Evolutionary conservation across 2,888 invertebrate genomes (phyloP).

Genomic region (Petrolisthes cinctipes): DNA sequence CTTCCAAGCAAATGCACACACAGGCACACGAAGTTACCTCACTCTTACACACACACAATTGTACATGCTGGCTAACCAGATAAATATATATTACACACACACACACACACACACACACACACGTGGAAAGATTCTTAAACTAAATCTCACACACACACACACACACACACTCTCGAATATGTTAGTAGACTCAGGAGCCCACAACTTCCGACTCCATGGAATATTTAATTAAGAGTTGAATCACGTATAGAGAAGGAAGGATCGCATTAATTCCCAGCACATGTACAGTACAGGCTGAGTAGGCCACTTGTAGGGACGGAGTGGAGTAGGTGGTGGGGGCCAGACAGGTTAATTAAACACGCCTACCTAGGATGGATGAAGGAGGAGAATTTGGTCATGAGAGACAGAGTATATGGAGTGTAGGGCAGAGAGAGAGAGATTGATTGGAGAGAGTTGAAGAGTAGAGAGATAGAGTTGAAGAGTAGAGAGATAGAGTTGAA

Average conservation of each 20-base stretch:
- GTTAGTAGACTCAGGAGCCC: neutral
- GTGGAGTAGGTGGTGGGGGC: neutral
- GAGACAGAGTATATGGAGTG: neutral
- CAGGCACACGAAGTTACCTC: neutral
- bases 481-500: no score
- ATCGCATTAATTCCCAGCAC: neutral
- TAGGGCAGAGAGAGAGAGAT: neutral
- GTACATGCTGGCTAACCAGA: neutral
- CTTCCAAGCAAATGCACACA: neutral
- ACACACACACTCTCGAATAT: neutral
- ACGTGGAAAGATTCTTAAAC: no score
- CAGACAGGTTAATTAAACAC: neutral
- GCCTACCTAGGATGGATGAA: no score
- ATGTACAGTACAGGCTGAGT: slow-evolving; percentile 6
- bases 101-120: neutral
- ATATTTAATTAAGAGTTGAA: neutral
- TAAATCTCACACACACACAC: no score
- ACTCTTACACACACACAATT: neutral
- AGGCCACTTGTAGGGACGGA: neutral
- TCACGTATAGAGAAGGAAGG: neutral
- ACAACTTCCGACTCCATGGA: no score
- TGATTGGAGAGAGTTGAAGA: no score
- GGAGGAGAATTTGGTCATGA: neutral
- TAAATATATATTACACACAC: neutral
- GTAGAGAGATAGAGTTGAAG: no score